phyloP scores from a whole-genome alignment of 2,113 vertebrate genomes.

The Vidua macroura region DNA sequence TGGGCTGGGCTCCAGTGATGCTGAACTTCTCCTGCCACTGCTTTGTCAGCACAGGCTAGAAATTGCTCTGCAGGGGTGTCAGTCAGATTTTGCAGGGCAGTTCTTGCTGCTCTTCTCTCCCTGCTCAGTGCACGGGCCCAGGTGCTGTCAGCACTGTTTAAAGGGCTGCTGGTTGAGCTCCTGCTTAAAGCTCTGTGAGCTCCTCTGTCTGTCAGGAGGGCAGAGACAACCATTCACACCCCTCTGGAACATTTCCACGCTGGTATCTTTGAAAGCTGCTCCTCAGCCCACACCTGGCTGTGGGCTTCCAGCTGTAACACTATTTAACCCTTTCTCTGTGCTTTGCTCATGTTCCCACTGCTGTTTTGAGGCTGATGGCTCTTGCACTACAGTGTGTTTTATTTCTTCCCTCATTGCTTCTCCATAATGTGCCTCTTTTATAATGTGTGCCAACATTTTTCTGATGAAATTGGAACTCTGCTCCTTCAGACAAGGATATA shows the following conservation, averaged over 20 bases:
- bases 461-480: not conserved
- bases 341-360: not conserved
- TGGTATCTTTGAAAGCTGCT: not conserved
- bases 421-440: not conserved
- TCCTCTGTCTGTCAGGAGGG: not conserved
- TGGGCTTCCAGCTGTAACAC: not conserved
- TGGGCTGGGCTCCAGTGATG: not conserved
- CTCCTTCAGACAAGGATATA: not conserved
- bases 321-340: not conserved
- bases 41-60: not conserved
- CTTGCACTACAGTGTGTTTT: not conserved
- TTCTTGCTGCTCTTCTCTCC: not conserved
- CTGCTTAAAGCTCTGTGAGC: not conserved
- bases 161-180: not conserved
- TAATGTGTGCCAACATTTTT: not conserved
- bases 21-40: not conserved
- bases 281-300: not conserved
- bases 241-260: rapidly evolving
- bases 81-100: not conserved
- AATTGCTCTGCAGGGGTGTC: not conserved
- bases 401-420: not conserved
- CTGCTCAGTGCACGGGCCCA: not conserved
- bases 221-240: rapidly evolving
- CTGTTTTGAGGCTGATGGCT: not conserved
- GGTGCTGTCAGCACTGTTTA: not conserved